Percentiles rank a stretch among this genome's conserved stretches.
Evolutionary conservation across 2,888 invertebrate genomes (phyloP).

Genomic region (Unio pictorum): DNA sequence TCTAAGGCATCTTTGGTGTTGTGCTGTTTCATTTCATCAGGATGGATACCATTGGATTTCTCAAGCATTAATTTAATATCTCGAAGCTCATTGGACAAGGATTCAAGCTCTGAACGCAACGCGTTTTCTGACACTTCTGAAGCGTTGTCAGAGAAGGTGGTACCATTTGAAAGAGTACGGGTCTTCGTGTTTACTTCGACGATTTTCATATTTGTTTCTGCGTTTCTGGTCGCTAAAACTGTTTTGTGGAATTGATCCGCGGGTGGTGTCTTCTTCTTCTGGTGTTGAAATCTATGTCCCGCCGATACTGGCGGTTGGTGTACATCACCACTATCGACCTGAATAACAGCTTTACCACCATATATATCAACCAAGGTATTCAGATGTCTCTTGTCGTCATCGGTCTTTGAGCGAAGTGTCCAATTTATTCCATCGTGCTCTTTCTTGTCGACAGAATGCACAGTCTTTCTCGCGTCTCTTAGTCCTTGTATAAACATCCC

Average conservation of each 20-base stretch:
- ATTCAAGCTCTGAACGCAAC: slow-evolving; percentile 42
- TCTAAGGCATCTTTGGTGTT: slow-evolving; percentile 8
- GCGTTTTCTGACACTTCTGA: slow-evolving; percentile 39
- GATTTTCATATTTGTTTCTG: slow-evolving; percentile 8
- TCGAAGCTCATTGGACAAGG: slow-evolving; percentile 47
- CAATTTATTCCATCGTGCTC: slow-evolving; percentile 53
- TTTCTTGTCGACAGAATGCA: slow-evolving; percentile 14
- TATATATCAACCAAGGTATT: slow-evolving; percentile 36
- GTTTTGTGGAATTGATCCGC: slow-evolving; percentile 5
- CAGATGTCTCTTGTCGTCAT: slow-evolving; percentile 38
- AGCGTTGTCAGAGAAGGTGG: slow-evolving; percentile 23
- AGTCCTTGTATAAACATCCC: slow-evolving; percentile 38
- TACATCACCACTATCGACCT: slow-evolving; percentile 4
- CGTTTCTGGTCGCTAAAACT: background rate
- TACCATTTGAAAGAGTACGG: background rate
- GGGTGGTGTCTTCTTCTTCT: slow-evolving; percentile 28
- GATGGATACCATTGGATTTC: slow-evolving; percentile 43
- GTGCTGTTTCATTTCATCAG: slow-evolving; percentile 11
- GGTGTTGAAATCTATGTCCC: slow-evolving; percentile 21
- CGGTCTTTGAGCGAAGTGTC: slow-evolving; percentile 44
- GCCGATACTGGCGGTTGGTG: slow-evolving; percentile 4
- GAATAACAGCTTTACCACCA: slow-evolving; percentile 16
- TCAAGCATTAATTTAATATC: slow-evolving; percentile 55
- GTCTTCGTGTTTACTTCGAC: background rate
- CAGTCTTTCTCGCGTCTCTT: slow-evolving; percentile 17